Evolutionary conservation across 2,113 vertebrate species (phyloP).

Genomic region (Eudyptes chrysolophus): DNA sequence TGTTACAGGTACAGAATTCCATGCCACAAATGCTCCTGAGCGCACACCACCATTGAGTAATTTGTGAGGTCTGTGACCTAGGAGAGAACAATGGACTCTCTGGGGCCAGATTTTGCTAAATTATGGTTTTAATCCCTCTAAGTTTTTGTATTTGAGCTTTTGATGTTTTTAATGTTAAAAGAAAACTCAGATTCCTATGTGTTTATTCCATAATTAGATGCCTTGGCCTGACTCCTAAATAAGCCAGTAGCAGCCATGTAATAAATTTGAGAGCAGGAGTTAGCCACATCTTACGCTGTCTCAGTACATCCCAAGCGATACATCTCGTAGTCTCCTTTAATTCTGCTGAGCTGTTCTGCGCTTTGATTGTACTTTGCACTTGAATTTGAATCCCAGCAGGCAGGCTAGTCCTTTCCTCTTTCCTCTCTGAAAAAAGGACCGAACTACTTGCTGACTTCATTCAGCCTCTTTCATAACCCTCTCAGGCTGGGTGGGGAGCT

Average conservation of each 20-base stretch:
- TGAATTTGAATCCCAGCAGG: not conserved
- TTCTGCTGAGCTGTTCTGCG: not conserved
- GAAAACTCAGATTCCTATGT: not conserved
- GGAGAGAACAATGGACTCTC: not conserved
- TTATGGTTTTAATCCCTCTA: not conserved
- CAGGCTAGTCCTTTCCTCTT: not conserved
- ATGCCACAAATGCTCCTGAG: not conserved
- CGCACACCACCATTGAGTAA: not conserved
- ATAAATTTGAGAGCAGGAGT: not conserved
- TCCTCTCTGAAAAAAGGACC: not conserved
- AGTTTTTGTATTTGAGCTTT: not conserved
- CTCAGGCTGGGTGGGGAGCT: not conserved
- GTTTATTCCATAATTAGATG: not conserved
- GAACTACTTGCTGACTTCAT: not conserved
- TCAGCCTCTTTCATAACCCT: not conserved
- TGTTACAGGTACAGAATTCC: slow-evolving; percentile 85
- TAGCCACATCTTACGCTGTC: not conserved
- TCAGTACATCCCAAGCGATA: not conserved
- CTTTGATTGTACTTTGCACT: not conserved
- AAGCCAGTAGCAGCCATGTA: not conserved
- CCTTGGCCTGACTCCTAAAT: not conserved
- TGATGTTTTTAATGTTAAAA: not conserved
- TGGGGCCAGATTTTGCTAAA: not conserved
- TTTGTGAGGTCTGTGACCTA: not conserved
- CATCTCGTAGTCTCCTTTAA: not conserved